Evolutionary conservation across 1,140 invertebrate genomes (phyloP), one percentile per base, ranked within the genome.

Genomic region (Probaryconus sp.): DNA sequence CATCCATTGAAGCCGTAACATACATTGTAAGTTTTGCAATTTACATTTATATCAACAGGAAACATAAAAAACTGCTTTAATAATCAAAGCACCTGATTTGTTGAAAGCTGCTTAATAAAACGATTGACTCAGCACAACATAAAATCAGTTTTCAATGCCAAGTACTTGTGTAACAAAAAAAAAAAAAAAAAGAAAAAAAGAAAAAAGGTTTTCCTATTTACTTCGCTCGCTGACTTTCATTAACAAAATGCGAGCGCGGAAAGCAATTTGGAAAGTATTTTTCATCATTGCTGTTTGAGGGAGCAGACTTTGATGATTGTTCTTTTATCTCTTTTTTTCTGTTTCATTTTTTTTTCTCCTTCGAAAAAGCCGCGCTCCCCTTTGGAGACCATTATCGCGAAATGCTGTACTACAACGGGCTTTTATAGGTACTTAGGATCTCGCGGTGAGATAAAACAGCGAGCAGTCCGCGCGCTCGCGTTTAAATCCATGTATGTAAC

Each of bases 401-500:
- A 65, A 35, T 26, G 53, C 69, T 72, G 69, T 67, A 55, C 35
- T 64, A 63, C 61, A 67, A 47, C 55, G 47, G 58, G 70, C 70
- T 67, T 67, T 73, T 55, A 67, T 61, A 55, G 70, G 61, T 50
- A 67, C 70, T 73, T 73, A 67, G 70, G 61, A 67, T 67, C 70
- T 67, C 61, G 55, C 61, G 70, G 70, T 18, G 48, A 73, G 70
- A 73, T 73, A 73, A 73, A 73, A 42, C 70, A 47, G 38, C 51
- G 60, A 13, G 53, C 61, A 47, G 37, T 60, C 17, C 20, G 26
- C 43, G 50, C 37, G 60, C 53, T 65, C 69, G 69, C 51, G 69
- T 60, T 72, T 65, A 60, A 72, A 72, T 72, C 61, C 69, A 72
- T 68, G 70, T 74, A 74, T 61, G 70, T 63, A 56, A 74, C 63